Conservation (phyloP, 2,888 invertebrate species). For the Serrognathus titanus region DNA sequence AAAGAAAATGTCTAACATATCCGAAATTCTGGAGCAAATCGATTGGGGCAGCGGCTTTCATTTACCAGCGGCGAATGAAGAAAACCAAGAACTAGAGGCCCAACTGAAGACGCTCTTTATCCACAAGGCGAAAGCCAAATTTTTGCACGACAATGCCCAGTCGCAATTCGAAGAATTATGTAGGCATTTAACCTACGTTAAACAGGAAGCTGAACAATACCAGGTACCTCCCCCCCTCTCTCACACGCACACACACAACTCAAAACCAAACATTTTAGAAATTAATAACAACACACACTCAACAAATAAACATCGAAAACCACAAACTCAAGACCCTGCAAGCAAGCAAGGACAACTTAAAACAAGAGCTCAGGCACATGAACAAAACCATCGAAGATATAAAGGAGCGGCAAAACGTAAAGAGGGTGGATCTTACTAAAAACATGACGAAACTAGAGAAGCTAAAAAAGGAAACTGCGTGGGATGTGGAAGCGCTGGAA, state of each 20-base stretch:
- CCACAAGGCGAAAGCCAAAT: slow-evolving; percentile 49
- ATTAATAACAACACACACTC: slow-evolving; percentile 64
- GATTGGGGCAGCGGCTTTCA: slow-evolving; percentile 77
- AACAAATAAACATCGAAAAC: slow-evolving; percentile 67
- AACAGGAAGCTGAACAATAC: slow-evolving; percentile 55
- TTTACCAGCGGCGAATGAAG: slow-evolving; percentile 74
- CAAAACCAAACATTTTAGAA: slow-evolving; percentile 46
- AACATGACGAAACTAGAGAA: slow-evolving; percentile 60
- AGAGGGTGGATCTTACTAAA: slow-evolving; percentile 53
- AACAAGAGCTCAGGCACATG: slow-evolving; percentile 52
- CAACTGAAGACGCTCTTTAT: slow-evolving; percentile 53
- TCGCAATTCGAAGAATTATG: slow-evolving; percentile 40
- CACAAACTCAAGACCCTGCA: slow-evolving; percentile 45
- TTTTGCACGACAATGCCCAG: slow-evolving; percentile 48
- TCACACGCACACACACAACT: not conserved
- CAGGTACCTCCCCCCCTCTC: slow-evolving; percentile 33
- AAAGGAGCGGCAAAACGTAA: slow-evolving; percentile 49
- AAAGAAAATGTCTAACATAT: too few species aligned
- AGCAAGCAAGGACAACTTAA: slow-evolving; percentile 51
- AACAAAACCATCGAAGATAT: slow-evolving; percentile 49
- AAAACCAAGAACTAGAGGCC: slow-evolving; percentile 59
- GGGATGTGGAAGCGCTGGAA: slow-evolving; percentile 63
- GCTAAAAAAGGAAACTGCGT: slow-evolving; percentile 63
- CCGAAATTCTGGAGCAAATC: slow-evolving; percentile 62
- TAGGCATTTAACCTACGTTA: slow-evolving; percentile 53